Base-by-base conservation (phyloP, 2,113 vertebrate species). In the Gavialis gangeticus region DNA sequence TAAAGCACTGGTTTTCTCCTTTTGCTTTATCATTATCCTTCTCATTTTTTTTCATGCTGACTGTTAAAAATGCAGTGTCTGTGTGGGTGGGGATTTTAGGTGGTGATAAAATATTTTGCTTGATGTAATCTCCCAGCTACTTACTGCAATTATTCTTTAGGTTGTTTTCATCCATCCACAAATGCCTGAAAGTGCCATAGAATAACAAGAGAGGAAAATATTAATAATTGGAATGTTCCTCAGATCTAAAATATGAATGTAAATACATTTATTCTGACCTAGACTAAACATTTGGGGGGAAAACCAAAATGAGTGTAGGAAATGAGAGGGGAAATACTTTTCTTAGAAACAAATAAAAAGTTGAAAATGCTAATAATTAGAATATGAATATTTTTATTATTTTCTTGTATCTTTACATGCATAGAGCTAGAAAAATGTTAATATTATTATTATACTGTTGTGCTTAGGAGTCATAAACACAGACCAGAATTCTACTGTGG, bases 111-210 rank as follows among this genome's bases (percentile, higher is more conserved):
- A 76, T 92, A 19, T 28, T 67, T 96, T 34, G 28, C 4, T 93
- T 91, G 82, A 46, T 84, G 27, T 15, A 64, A 86, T 93, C 96
- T 94, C 30, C 75, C n/a, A 95, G 37, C 83, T 91, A 58, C 16
- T 85, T 27, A 85, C 12, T 81, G 18, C 64, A 82, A 55, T 28
- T 15, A 12, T 80, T 63, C 57, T 46, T 92, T 10, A 58, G 87
- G 57, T 54, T 85, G 17, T 27, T 82, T 34, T 24, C 21, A 78
- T 79, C 16, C 5, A 83, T 16, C 30, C 93, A 25, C 12, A 62
- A 28, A 73, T 92, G 81, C 55, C 82, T 90, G 59, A 95, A 95
- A 57, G 7, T 18, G 54, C 14, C 37, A 12, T 22, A 62, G 60
- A 92, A 92, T 83, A 58, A 62, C 83, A 91, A 80, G 66, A 77